Evolutionary conservation across 2,113 vertebrate species (phyloP).

Genomic region (Chionis minor): DNA sequence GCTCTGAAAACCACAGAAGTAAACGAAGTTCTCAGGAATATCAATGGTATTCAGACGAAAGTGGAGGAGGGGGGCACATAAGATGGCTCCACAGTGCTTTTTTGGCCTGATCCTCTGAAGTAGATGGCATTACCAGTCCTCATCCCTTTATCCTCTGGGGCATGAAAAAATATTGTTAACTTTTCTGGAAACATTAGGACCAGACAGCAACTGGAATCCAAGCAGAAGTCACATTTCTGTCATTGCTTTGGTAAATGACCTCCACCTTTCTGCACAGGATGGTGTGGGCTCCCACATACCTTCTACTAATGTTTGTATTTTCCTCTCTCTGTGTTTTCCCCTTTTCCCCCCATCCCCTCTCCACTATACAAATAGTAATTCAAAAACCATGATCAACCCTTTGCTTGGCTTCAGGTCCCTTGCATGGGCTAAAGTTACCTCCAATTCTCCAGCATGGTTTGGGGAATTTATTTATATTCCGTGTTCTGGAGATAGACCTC

Average conservation of each 20-base stretch:
- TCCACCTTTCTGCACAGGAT: not conserved
- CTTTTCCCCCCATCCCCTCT: not conserved
- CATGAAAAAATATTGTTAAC: not conserved
- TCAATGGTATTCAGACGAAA: not conserved
- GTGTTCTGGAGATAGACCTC: conserved; percentile 54
- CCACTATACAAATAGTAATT: conserved; percentile 6
- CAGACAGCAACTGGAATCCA: conserved; percentile 15
- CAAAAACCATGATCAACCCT: not conserved
- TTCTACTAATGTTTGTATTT: not conserved
- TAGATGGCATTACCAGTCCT: conserved; percentile 20
- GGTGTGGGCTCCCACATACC: not conserved
- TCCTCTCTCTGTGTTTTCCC: not conserved
- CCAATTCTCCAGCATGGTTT: conserved; percentile 8
- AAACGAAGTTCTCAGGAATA: not conserved
- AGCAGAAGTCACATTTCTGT: conserved; percentile 31
- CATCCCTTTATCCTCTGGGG: not conserved
- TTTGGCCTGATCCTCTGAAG: not conserved
- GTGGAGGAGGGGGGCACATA: not conserved
- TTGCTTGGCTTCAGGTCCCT: conserved; percentile 23
- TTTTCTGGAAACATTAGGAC: not conserved
- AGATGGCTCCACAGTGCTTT: not conserved
- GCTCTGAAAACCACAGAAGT: conserved; percentile 32
- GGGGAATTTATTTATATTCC: conserved; percentile 67
- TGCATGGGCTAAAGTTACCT: conserved; percentile 37
- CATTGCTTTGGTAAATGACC: not conserved